Base-by-base conservation (phyloP, 2,888 invertebrate genomes). In the Cyclophora punctaria region DNA sequence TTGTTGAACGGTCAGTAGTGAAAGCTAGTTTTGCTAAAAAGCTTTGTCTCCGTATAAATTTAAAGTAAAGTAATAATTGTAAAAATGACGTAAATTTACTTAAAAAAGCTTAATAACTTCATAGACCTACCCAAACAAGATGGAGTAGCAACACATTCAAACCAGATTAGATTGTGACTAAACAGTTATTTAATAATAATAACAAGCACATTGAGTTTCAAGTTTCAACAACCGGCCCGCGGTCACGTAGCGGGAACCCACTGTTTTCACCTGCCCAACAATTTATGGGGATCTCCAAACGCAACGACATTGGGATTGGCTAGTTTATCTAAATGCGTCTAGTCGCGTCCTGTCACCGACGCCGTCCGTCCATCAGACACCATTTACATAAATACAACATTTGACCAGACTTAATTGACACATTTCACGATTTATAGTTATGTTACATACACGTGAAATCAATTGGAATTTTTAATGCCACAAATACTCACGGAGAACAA, bases 331-430 rank as follows among this genome's bases (percentile, higher is more conserved):
- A 68, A 74, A 71, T 67, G 67, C 57, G 53, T 56, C 64, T 48
- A 70, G 70, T 70, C 70, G 70, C 63, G 71, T 73, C 73, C 71
- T 66, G 68, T 70, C 73, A 66, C 60, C 68, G 62, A 20, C 67
- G 70, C 75, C 63, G 73, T 69, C 71, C 69, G 78, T 80, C 78
- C 76, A 68, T 80, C 76, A 76, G 74, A 65, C 64, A 57, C 58
- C 66, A 86, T 88, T 86, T 75, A 82, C 87, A 88, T 88, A 84
- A 84, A 84, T 83, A 80, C 80, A 64, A 79, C 84, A 88, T 88
- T 86, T 84, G 71, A 73, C 67, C 67, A 77, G 81, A 82, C 79
- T 85, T 87, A 87, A 88, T 88, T 87, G 87, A 88, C 87, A 84
- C 81, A 80, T 85, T 78, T 76, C 73, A 80, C 77, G 85, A 87